Evolutionary conservation across 2,113 vertebrate species (phyloP).

Genomic region (Pelusios castaneus): DNA sequence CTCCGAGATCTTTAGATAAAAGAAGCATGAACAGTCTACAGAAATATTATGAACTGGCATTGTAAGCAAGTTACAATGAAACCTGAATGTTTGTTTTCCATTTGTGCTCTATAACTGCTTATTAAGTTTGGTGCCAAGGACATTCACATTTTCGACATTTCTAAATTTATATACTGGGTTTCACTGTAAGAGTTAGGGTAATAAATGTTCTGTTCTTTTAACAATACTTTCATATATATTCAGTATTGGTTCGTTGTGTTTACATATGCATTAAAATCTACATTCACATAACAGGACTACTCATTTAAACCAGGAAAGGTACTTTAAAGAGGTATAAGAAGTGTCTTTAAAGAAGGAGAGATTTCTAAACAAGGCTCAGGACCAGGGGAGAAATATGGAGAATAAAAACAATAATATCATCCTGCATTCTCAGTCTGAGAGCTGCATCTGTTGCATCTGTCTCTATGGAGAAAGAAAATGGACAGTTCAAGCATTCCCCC

Average conservation of each 20-base stretch:
- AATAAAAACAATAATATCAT: not conserved
- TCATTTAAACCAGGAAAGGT: slow-evolving; percentile 39
- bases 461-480: not conserved
- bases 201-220: not conserved
- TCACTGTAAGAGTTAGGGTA: not conserved
- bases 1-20: slow-evolving; percentile 22
- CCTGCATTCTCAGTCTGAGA: not conserved
- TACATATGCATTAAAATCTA: slow-evolving; percentile 37
- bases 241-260: slow-evolving; percentile 8
- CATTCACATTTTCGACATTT: not conserved
- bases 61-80: not conserved
- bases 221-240: slow-evolving; percentile 38
- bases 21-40: not conserved
- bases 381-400: not conserved
- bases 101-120: not conserved
- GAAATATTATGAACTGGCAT: not conserved
- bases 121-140: not conserved
- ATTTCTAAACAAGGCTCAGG: not conserved
- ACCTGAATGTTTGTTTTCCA: not conserved
- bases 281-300: slow-evolving; percentile 13
- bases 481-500: not conserved
- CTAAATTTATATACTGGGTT: not conserved
- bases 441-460: not conserved
- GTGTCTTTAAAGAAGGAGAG: not conserved
- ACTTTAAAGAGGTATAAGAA: not conserved